Base-by-base conservation (phyloP, 2,888 invertebrate genomes). In the Caenorhabditis sp. region DNA sequence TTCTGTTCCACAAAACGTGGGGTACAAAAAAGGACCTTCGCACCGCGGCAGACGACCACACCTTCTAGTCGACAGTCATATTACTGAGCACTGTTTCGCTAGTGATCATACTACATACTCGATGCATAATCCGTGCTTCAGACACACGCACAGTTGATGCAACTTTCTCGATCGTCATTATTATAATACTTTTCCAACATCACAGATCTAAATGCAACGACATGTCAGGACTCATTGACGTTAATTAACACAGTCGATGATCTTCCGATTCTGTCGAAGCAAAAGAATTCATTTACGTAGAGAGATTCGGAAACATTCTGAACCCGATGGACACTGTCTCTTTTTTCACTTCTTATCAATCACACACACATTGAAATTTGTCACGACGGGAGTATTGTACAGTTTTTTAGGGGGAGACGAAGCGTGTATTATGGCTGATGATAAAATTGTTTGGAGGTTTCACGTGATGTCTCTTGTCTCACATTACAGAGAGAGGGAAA, bases 301-400 rank as follows among this genome's bases (percentile, higher is more conserved):
- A 24, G 16, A 44, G 44, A 58, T 26, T 69, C 41, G 58, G 64
- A 22, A 74, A 74, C 74, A 74, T 74, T 74, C 74, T 74, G 74
- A 74, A 74, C 74, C 74, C 74, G 12, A 24, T 74, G 74, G 64
- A 64, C 74, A 64, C 54, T n/a, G n/a, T n/a, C n/a, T 58, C 24
- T 44, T 38, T 72, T 54, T 35, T 12, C 6, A 6, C 26, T 26
- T 73, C 61, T 74, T 74, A 74, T 74, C 74, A 74, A 26, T 54
- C 54, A 54, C 54, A 54, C 7, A 28, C 19, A 49, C 24, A 54
- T 54, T 26, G 54, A 54, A 54, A 54, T 54, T 54, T 54, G 54
- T 54, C 54, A 26, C 14, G 26, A 26, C 8, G 14, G 7, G 54
- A 54, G 51, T 49, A 49, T 49, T 49, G 49, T 49, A 49, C 49